A percentile compares a stretch with the other conserved stretches of the same genome.
Conservation (phyloP, 2,113 vertebrate species). For the Istiophorus platypterus region DNA sequence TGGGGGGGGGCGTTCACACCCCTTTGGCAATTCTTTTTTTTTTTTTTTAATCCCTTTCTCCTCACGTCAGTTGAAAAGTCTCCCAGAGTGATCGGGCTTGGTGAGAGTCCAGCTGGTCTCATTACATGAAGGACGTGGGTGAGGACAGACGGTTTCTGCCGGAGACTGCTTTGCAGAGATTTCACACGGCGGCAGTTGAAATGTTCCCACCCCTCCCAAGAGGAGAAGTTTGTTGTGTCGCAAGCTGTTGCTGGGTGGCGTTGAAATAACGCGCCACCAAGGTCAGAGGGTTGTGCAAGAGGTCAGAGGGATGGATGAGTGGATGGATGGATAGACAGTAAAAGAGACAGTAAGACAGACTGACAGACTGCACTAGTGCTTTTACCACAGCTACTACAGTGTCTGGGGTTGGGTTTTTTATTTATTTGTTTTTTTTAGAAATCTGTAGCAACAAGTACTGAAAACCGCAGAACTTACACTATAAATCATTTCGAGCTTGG, state of each 20-base stretch:
- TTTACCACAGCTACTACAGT: neutral
- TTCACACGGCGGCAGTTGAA: conserved; percentile 5
- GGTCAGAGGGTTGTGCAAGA: conserved; percentile 54
- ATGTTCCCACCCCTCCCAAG: conserved; percentile 10
- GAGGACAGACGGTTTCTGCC: conserved; percentile 7
- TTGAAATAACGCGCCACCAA: conserved; percentile 39
- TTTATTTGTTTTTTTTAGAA: too few relatives aligned
- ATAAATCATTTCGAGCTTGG: too few relatives aligned
- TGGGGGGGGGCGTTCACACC: conserved; percentile 35
- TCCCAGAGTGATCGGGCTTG: conserved; percentile 10
- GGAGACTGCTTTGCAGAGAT: neutral
- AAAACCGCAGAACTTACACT: too few relatives aligned
- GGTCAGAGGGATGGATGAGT: neutral
- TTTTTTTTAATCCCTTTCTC: too few relatives aligned
- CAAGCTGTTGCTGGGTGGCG: conserved; percentile 69
- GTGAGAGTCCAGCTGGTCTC: conserved; percentile 27
- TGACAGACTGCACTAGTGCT: neutral
- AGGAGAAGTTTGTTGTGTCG: conserved; percentile 54
- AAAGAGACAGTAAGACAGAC: neutral
- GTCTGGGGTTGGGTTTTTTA: too few relatives aligned
- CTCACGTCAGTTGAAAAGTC: neutral
- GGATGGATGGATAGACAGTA: too few relatives aligned
- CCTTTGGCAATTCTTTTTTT: too few relatives aligned
- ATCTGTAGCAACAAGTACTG: too few relatives aligned
- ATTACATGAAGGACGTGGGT: neutral